Evolutionary conservation across 2,888 invertebrate species (phyloP).

Genomic region (Pogonocherus hispidulus): DNA sequence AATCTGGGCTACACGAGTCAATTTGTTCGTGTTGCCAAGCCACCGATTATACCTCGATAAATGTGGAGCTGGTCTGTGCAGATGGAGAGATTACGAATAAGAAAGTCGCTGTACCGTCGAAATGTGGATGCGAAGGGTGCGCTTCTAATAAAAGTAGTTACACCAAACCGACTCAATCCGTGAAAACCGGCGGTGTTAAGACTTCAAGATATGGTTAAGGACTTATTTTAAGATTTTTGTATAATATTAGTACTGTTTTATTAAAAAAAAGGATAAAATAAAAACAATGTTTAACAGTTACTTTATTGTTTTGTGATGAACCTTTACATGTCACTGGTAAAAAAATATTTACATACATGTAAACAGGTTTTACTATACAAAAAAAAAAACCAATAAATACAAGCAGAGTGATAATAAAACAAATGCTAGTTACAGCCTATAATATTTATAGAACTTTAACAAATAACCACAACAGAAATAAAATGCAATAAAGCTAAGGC

Average conservation of each 20-base stretch:
- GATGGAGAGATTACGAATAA: slow-evolving; percentile 63
- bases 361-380: too few species aligned
- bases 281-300: slow-evolving; percentile 12
- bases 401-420: slow-evolving; percentile 11
- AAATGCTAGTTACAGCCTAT: slow-evolving; percentile 24
- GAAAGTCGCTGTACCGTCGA: slow-evolving; percentile 63
- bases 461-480: slow-evolving; percentile 8
- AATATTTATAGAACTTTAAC: slow-evolving; percentile 15
- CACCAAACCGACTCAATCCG: slow-evolving; percentile 23
- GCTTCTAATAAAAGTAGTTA: slow-evolving; percentile 34
- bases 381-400: slow-evolving; percentile 25
- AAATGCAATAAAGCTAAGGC: slow-evolving; percentile 35
- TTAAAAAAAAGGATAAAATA: slow-evolving; percentile 11
- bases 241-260: slow-evolving; percentile 18
- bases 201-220: slow-evolving; percentile 8
- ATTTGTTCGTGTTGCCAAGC: slow-evolving; percentile 73
- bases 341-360: slow-evolving; percentile 27
- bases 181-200: slow-evolving; percentile 16
- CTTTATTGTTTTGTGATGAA: slow-evolving; percentile 9
- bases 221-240: slow-evolving; percentile 19
- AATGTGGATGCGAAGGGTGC: slow-evolving; percentile 65
- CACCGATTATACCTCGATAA: slow-evolving; percentile 55
- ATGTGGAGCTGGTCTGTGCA: slow-evolving; percentile 63
- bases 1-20: slow-evolving; percentile 72
- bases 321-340: slow-evolving; percentile 14